phyloP scores from a whole-genome alignment of 1,140 invertebrate species.

The Palaemon carinicauda region DNA sequence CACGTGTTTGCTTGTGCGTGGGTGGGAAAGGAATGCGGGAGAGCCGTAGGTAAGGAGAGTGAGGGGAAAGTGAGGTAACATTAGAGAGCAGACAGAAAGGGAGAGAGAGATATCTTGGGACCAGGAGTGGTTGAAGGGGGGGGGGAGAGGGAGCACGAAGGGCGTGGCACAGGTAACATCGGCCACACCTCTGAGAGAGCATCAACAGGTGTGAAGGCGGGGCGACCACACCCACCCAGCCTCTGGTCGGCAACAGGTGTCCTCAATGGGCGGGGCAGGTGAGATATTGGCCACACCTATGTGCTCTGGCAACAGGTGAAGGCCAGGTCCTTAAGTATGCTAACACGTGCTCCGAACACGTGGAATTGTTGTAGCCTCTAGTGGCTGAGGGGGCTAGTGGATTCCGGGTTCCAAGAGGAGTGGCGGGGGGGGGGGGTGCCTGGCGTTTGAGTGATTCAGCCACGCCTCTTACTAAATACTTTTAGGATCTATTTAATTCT shows the following conservation, averaged over 20 bases:
- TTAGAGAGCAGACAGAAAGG: neutral
- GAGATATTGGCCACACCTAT: neutral
- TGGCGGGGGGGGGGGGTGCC: no score
- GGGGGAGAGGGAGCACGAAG: neutral
- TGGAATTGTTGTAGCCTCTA: no score
- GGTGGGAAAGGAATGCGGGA: neutral
- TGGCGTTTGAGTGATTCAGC: no score
- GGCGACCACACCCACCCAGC: conserved; percentile 5
- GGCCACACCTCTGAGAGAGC: neutral
- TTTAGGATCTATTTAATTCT: no score
- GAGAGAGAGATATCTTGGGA: neutral
- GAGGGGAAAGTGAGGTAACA: neutral
- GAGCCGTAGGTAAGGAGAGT: neutral
- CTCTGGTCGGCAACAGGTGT: neutral
- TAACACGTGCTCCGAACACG: no score
- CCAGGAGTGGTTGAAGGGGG: neutral
- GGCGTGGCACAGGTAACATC: neutral
- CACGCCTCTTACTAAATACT: no score
- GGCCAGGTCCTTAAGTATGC: neutral
- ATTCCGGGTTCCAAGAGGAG: no score
- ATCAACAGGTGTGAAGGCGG: conserved; percentile 27
- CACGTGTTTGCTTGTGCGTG: neutral
- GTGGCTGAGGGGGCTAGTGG: no score
- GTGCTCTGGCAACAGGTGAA: conserved; percentile 29
- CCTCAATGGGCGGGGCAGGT: neutral